A percentile compares a stretch with the other conserved stretches of the same genome.
Conservation (phyloP, 2,888 invertebrate species). For the Ephialtes manifestator region DNA sequence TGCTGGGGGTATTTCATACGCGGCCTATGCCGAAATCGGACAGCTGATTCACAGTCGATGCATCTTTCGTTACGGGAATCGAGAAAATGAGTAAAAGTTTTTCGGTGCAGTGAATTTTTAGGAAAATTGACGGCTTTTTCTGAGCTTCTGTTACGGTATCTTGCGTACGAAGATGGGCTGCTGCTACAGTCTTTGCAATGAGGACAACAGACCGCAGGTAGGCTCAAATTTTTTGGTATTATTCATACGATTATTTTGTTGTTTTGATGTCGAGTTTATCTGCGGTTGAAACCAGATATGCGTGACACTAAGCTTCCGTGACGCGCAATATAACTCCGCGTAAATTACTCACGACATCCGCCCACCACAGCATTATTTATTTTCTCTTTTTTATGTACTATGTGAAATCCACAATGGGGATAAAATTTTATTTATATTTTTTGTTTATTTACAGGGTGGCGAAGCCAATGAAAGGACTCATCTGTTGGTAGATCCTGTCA, state of each 20-base stretch:
- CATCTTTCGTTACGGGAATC: slow-evolving; percentile 20
- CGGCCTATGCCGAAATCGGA: slow-evolving; percentile 64
- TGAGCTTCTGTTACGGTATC: neutral
- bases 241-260: slow-evolving; percentile 61
- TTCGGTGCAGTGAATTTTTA: slow-evolving; percentile 38
- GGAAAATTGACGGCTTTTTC: slow-evolving; percentile 53
- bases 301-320: neutral
- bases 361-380: neutral
- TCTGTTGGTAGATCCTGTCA: slow-evolving; percentile 92
- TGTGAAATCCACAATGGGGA: slow-evolving; percentile 17
- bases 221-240: slow-evolving; percentile 66
- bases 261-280: slow-evolving; percentile 58
- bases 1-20: slow-evolving; percentile 41
- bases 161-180: slow-evolving; percentile 78
- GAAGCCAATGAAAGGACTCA: slow-evolving; percentile 92
- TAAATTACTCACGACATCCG: neutral
- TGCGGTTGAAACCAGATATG: slow-evolving; percentile 8
- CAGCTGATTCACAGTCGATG: slow-evolving; percentile 75
- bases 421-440: slow-evolving; percentile 45
- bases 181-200: slow-evolving; percentile 91
- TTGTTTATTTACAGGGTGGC: slow-evolving; percentile 85
- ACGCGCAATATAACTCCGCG: neutral
- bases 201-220: slow-evolving; percentile 91
- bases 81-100: slow-evolving; percentile 66
- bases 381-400: neutral